These are phyloP conservation scores for Plebejus argus DNA, from an alignment of 2,888 invertebrate species.

Conservation along the genomic window DNA sequence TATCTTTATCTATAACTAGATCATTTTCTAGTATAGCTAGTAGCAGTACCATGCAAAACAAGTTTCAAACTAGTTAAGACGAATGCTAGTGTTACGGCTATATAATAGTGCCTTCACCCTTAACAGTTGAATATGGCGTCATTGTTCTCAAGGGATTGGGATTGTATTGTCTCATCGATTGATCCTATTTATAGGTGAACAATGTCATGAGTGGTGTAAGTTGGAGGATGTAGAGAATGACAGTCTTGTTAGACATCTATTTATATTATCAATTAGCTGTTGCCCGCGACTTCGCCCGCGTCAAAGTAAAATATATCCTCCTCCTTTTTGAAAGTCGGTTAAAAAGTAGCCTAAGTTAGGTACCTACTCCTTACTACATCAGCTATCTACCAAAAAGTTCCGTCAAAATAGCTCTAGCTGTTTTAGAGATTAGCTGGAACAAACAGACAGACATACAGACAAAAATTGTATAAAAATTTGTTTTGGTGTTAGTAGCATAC, in stretches of 20 bases:
- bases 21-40: not conserved
- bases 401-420: too few relatives aligned
- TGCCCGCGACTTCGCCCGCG: too few relatives aligned
- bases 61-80: slow-evolving; percentile 20
- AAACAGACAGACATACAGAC: too few relatives aligned
- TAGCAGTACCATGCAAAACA: slow-evolving; percentile 14
- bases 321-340: too few relatives aligned
- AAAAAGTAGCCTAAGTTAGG: too few relatives aligned
- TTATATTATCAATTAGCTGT: too few relatives aligned
- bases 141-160: slow-evolving; percentile 68
- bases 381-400: too few relatives aligned
- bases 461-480: too few relatives aligned
- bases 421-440: too few relatives aligned
- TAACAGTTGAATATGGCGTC: slow-evolving; percentile 48
- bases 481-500: too few relatives aligned
- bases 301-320: too few relatives aligned
- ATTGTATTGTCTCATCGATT: slow-evolving; percentile 75
- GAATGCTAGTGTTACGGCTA: not conserved
- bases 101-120: slow-evolving; percentile 32
- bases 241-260: not conserved
- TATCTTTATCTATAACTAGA: not conserved
- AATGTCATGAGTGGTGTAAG: slow-evolving; percentile 49
- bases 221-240: not conserved
- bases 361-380: too few relatives aligned
- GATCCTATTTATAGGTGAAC: slow-evolving; percentile 70